Evolutionary conservation across 2,888 invertebrate genomes (phyloP).

Genomic region (Acronicta psi): DNA sequence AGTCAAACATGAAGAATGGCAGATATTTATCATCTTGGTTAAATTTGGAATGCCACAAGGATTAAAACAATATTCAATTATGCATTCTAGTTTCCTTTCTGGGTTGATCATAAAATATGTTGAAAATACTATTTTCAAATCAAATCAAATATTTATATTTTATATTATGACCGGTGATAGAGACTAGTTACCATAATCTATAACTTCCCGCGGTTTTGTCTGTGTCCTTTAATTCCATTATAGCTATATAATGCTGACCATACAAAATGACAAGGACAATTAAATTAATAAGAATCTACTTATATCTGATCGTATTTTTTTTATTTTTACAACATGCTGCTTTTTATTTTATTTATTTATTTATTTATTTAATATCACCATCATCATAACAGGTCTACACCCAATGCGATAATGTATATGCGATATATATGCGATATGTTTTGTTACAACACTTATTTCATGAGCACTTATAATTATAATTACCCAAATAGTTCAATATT

Average conservation of each 20-base stretch:
- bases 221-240: background rate
- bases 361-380: no score
- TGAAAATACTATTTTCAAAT: background rate
- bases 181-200: slow-evolving; percentile 8
- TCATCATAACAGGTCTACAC: no score
- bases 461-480: background rate
- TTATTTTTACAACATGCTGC: background rate
- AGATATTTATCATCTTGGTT: background rate
- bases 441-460: background rate
- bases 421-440: no score
- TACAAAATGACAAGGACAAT: background rate
- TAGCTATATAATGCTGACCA: slow-evolving; percentile 2
- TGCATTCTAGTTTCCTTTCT: background rate
- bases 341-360: no score
- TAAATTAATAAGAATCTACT: background rate
- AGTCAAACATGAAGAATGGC: no score
- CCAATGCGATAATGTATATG: no score
- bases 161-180: background rate
- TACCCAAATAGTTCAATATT: background rate
- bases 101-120: background rate
- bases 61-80: background rate
- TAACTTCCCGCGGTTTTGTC: slow-evolving; percentile 1
- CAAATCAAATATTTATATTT: no score
- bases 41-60: background rate
- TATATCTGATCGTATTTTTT: background rate